Evolutionary conservation across 2,888 invertebrate species (phyloP).

Genomic region (Malthinus flaveolus): DNA sequence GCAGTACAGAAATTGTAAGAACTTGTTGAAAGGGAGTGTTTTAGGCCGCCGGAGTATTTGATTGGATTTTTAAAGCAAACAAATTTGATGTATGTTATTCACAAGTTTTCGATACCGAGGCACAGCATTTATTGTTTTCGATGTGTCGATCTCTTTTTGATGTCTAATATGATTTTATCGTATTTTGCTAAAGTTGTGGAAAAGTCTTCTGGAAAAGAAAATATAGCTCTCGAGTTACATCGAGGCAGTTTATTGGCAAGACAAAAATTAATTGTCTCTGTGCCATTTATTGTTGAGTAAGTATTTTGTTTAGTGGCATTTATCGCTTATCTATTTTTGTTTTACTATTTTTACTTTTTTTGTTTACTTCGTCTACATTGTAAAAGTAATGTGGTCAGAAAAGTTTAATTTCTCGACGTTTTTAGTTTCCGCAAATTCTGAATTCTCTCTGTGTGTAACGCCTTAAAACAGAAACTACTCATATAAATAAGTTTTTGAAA

Average conservation of each 20-base stretch:
- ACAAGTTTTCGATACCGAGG: conserved; percentile 38
- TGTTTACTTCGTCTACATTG: no score
- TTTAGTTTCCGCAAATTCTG: no score
- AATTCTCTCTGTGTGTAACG: no score
- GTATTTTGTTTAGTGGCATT: conserved; percentile 15
- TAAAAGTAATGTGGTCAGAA: no score
- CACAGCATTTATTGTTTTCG: conserved; percentile 39
- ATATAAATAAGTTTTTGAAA: no score
- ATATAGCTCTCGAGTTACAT: conserved; percentile 64
- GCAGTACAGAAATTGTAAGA: not conserved
- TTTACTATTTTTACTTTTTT: no score
- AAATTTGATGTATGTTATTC: conserved; percentile 42
- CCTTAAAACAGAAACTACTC: no score
- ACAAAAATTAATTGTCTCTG: conserved; percentile 58
- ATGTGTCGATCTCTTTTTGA: conserved; percentile 38
- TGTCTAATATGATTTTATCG: conserved; percentile 52
- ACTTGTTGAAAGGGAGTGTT: conserved; percentile 15
- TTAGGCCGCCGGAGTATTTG: conserved; percentile 44
- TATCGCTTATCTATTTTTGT: conserved; percentile 6
- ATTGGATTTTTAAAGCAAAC: conserved; percentile 46
- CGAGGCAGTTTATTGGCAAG: conserved; percentile 57
- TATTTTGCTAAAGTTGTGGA: conserved; percentile 60
- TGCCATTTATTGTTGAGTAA: conserved; percentile 66
- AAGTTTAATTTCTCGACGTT: no score
- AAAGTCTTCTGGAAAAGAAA: conserved; percentile 66